Evolutionary conservation across 2,797 vertebrate species (phyloP).

Genomic region (Ptychadena robeensis): DNA sequence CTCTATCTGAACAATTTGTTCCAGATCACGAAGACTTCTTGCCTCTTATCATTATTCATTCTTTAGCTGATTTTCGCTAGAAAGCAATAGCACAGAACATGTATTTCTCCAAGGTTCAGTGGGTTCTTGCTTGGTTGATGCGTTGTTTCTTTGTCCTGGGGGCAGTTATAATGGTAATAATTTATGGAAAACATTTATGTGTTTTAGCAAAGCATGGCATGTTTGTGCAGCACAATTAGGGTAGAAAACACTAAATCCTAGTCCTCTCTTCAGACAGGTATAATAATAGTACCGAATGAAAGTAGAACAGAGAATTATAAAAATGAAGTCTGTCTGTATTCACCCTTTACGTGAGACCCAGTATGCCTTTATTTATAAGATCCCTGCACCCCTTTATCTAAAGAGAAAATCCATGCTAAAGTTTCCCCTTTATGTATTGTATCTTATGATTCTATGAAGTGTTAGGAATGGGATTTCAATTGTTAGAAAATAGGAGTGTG

Average conservation of each 20-base stretch:
- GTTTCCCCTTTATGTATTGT: background rate
- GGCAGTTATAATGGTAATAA: slow-evolving; percentile 6
- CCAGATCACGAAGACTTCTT: background rate
- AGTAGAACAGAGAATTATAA: background rate
- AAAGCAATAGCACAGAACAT: background rate
- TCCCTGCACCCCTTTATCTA: background rate
- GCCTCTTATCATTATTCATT: background rate
- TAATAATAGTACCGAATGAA: background rate
- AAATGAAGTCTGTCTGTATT: background rate
- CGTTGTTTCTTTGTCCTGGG: slow-evolving; percentile 5
- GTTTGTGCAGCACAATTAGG: slow-evolving; percentile 3
- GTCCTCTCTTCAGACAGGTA: background rate
- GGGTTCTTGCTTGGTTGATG: background rate
- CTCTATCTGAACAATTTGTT: background rate
- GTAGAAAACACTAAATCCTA: background rate
- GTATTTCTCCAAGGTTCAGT: background rate
- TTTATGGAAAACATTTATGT: slow-evolving; percentile 27
- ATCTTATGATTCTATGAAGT: background rate
- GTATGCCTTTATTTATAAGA: background rate
- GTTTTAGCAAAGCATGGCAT: background rate
- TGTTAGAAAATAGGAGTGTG: background rate
- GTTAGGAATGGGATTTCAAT: background rate
- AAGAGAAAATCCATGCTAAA: background rate
- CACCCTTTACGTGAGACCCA: background rate
- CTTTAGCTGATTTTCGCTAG: background rate